Evolutionary conservation across 2,888 invertebrate genomes (phyloP).

Genomic region (Napeogenes inachia): DNA sequence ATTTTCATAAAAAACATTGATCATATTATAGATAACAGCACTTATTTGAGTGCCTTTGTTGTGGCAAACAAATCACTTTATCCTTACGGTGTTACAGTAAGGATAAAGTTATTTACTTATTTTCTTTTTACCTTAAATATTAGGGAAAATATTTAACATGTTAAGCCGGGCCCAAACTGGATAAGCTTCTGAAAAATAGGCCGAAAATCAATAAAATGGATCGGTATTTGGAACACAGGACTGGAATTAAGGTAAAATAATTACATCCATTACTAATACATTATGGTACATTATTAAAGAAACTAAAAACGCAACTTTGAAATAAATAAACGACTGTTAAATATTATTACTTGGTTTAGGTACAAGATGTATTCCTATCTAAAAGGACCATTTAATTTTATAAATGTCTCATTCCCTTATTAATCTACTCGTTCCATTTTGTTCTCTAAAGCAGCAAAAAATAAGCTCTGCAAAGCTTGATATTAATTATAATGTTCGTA

Average conservation of each 20-base stretch:
- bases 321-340: no score
- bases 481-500: constrained; percentile 15
- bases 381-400: constrained; percentile 14
- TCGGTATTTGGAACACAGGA: constrained; percentile 5
- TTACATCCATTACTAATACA: constrained; percentile 31
- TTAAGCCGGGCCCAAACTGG: constrained; percentile 7
- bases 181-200: constrained; percentile 12
- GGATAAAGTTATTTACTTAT: background rate
- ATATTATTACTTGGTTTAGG: no score
- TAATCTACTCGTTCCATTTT: constrained; percentile 17
- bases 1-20: no score
- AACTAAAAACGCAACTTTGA: background rate
- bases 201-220: constrained; percentile 19
- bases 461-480: constrained; percentile 9
- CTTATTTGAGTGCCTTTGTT: no score
- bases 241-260: constrained; percentile 33
- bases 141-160: constrained; percentile 7
- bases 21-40: no score
- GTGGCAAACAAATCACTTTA: no score
- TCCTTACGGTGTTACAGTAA: background rate
- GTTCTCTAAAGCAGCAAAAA: constrained; percentile 8
- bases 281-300: background rate
- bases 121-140: constrained; percentile 8
- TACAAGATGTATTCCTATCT: no score
- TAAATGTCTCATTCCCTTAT: constrained; percentile 9